These are phyloP conservation scores for Musca vetustissima DNA, from an alignment of 1,140 invertebrate species.

Conservation along the genomic window DNA sequence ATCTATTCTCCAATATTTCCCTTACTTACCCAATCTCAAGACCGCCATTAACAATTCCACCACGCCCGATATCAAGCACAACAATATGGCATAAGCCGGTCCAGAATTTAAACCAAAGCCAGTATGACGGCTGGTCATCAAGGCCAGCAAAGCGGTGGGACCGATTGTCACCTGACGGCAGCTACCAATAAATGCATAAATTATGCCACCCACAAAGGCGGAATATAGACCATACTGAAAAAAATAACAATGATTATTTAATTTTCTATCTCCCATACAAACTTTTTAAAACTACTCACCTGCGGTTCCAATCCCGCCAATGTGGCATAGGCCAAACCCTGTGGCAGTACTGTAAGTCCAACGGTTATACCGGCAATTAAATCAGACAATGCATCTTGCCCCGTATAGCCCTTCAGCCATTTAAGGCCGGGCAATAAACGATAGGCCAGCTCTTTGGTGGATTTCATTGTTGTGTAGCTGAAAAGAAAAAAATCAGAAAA, in stretches of 20 bases:
- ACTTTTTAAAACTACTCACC: conserved; percentile 59
- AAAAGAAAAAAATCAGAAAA: neutral
- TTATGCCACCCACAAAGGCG: conserved; percentile 87
- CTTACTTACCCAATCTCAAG: conserved; percentile 72
- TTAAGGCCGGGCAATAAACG: conserved; percentile 63
- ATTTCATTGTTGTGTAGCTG: conserved; percentile 4
- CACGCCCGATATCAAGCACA: conserved; percentile 81
- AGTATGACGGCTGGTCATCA: conserved; percentile 74
- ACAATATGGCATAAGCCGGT: conserved; percentile 77
- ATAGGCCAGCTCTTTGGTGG: conserved; percentile 28
- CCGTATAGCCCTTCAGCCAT: conserved; percentile 73
- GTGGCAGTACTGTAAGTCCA: conserved; percentile 85
- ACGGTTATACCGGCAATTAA: conserved; percentile 82
- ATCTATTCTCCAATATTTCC: too few relatives aligned
- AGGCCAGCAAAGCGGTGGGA: conserved; percentile 79
- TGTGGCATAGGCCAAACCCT: conserved; percentile 83
- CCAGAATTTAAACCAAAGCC: conserved; percentile 48
- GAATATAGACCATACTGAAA: conserved; percentile 86
- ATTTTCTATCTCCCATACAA: neutral
- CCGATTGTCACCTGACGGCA: conserved; percentile 90
- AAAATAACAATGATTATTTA: neutral
- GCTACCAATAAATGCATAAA: conserved; percentile 88
- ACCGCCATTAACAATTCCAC: conserved; percentile 83
- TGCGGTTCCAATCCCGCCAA: conserved; percentile 79
- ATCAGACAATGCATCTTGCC: conserved; percentile 72